Evolutionary conservation across 1,140 invertebrate species (phyloP).

Genomic region (Drosophila ananassae): DNA sequence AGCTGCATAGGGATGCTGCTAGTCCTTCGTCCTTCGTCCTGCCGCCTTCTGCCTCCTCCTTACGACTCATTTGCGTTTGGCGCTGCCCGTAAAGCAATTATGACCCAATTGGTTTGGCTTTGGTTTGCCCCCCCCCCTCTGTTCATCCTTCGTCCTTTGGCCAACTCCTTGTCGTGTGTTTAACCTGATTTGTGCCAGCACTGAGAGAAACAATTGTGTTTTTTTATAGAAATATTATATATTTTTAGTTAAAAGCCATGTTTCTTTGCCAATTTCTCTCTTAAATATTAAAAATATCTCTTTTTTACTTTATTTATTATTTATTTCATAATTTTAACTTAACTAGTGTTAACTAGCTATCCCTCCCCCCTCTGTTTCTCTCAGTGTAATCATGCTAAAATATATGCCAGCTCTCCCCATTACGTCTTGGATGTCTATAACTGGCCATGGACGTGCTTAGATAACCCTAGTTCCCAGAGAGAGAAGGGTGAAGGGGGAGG

Average conservation of each 20-base stretch:
- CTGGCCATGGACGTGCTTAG: conserved; percentile 36
- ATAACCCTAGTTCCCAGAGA: conserved; percentile 14
- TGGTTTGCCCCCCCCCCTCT: conserved; percentile 38
- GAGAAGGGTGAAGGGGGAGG: neutral
- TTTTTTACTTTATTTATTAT: neutral
- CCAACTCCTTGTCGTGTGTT: conserved; percentile 58
- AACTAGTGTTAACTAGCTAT: too few species aligned
- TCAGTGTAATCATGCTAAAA: conserved; percentile 18
- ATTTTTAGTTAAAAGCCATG: too few species aligned
- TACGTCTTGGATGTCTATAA: conserved; percentile 13
- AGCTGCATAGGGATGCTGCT: neutral
- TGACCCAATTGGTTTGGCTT: conserved; percentile 77
- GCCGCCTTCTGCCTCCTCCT: conserved; percentile 58
- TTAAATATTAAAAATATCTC: neutral
- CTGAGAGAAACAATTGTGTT: conserved; percentile 12
- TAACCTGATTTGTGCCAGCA: conserved; percentile 72
- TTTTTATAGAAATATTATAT: neutral
- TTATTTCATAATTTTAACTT: neutral
- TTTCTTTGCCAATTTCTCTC: too few species aligned
- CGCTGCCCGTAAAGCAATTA: conserved; percentile 73
- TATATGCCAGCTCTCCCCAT: conserved; percentile 2
- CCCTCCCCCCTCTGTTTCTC: conserved; percentile 2
- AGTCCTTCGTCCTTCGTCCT: neutral
- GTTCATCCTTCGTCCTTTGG: neutral
- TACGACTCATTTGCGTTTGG: conserved; percentile 77